These are phyloP conservation scores for Urocyon cinereoargenteus DNA, from an alignment of 2,797 vertebrate genomes.

Conservation along the genomic window DNA sequence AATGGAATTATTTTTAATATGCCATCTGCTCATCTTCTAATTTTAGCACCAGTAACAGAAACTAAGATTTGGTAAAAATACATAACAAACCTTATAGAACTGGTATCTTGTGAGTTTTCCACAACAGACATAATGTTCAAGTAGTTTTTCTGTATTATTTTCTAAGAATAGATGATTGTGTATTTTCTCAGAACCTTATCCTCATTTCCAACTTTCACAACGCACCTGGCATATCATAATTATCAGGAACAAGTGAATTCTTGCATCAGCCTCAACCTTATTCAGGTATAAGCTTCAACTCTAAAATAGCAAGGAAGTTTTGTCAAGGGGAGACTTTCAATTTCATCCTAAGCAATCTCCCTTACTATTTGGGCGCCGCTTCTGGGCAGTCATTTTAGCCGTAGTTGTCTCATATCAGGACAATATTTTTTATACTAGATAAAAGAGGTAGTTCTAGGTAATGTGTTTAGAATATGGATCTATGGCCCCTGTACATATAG, in stretches of 20 bases:
- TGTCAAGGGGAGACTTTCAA: conserved; percentile 37
- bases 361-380: not conserved
- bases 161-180: not conserved
- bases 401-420: not conserved
- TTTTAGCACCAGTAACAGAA: conserved; percentile 35
- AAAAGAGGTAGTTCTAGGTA: conserved; percentile 3
- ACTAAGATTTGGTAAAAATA: not conserved
- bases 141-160: not conserved
- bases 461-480: not conserved
- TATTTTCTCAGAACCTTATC: conserved; percentile 25
- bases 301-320: not conserved
- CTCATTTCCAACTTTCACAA: conserved; percentile 47
- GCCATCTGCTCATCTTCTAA: conserved; percentile 41
- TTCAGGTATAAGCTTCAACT: not conserved
- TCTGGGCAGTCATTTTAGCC: conserved; percentile 1
- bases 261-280: not conserved
- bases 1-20: conserved; percentile 53
- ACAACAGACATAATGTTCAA: not conserved
- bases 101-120: conserved; percentile 44
- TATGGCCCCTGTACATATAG: not conserved
- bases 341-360: not conserved
- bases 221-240: conserved; percentile 13
- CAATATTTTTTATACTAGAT: not conserved
- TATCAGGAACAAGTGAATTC: not conserved
- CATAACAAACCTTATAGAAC: conserved; percentile 26